These are phyloP conservation scores for Muscicapa striata DNA, from an alignment of 2,797 vertebrate genomes.

Conservation along the genomic window DNA sequence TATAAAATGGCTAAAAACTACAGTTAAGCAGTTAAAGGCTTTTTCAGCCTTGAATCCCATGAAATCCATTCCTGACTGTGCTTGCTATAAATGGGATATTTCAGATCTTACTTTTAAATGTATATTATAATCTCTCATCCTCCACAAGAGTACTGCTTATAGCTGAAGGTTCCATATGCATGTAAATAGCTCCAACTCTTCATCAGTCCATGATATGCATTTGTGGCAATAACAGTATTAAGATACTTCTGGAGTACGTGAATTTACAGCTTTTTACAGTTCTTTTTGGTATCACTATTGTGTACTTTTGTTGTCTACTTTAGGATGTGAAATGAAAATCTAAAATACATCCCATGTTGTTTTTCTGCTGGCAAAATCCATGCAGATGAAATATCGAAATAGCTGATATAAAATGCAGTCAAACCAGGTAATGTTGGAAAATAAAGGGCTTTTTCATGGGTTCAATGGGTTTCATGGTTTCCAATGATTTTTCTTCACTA, in stretches of 20 bases:
- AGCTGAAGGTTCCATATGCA: not conserved
- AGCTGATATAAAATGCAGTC: not conserved
- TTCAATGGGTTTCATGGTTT: not conserved
- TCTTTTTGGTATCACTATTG: not conserved
- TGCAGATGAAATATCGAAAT: not conserved
- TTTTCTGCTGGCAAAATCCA: not conserved
- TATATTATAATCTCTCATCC: not conserved
- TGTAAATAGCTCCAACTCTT: not conserved
- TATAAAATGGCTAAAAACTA: not conserved
- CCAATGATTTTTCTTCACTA: not conserved
- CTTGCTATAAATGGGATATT: not conserved
- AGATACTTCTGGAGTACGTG: not conserved
- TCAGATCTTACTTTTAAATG: not conserved
- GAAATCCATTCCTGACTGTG: not conserved
- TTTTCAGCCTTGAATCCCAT: not conserved
- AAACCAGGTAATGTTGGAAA: not conserved
- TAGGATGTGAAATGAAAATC: not conserved
- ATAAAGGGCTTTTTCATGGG: not conserved
- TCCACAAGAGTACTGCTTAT: not conserved
- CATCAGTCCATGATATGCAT: rapidly evolving
- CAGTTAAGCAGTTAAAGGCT: not conserved
- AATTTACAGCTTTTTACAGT: not conserved
- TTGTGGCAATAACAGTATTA: not conserved
- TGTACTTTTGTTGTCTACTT: not conserved
- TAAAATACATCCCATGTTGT: not conserved